phyloP scores from a whole-genome alignment of 2,797 vertebrate species.

The Sparidentex hasta region DNA sequence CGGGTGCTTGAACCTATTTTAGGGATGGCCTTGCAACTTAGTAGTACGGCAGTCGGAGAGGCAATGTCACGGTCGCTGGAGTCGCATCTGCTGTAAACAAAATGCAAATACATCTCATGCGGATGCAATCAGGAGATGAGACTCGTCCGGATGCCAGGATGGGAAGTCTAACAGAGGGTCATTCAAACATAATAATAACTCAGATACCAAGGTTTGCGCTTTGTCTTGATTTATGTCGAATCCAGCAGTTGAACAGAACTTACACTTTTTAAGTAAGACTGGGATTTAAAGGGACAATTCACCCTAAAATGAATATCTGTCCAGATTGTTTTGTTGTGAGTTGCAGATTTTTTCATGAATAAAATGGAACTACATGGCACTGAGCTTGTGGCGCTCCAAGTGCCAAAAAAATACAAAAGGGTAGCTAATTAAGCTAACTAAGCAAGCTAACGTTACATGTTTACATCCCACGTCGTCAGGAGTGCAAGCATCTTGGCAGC shows the following conservation, averaged over 20 bases:
- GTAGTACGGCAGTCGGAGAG: conserved; percentile 15
- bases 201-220: not conserved
- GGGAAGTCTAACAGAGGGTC: conserved; percentile 25
- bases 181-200: conserved; percentile 20
- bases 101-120: conserved; percentile 46
- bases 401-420: too few relatives aligned
- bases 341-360: too few relatives aligned
- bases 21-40: conserved; percentile 22
- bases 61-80: conserved; percentile 47
- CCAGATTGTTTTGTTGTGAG: too few relatives aligned
- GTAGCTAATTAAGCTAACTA: too few relatives aligned
- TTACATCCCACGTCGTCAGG: too few relatives aligned
- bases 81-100: conserved; percentile 43
- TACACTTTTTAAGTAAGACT: not conserved
- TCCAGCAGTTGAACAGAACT: not conserved
- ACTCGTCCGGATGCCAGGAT: conserved; percentile 10
- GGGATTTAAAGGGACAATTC: conserved; percentile 5
- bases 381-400: too few relatives aligned
- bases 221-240: conserved; percentile 1
- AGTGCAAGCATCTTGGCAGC: too few relatives aligned
- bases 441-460: too few relatives aligned
- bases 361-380: too few relatives aligned
- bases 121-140: conserved; percentile 34
- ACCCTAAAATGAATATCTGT: too few relatives aligned
- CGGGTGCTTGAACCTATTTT: conserved; percentile 20